phyloP scores from a whole-genome alignment of 2,113 vertebrate genomes.

The Phyllopteryx taeniolatus region DNA sequence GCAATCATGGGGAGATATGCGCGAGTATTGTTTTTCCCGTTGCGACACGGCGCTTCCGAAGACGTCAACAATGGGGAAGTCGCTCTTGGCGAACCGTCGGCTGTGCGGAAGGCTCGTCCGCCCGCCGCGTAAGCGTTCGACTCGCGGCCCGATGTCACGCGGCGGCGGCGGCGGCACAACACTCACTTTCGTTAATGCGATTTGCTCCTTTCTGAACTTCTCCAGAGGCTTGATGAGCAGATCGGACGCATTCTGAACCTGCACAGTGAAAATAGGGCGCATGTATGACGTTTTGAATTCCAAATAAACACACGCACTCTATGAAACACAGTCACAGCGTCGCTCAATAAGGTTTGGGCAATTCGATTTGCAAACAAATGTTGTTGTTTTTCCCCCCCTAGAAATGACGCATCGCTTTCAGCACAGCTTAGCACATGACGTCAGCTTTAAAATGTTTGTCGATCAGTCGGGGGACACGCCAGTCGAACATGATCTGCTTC shows the following conservation, averaged over 20 bases:
- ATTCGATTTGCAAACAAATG: not conserved
- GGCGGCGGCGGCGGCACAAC: not conserved
- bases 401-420: not conserved
- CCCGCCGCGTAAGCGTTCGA: not conserved
- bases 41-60: not conserved
- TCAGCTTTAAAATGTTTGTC: not conserved
- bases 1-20: not conserved
- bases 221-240: slow-evolving; percentile 95
- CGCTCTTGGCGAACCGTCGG: slow-evolving; percentile 10
- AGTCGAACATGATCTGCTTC: slow-evolving; percentile 29
- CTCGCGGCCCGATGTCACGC: not conserved
- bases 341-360: not conserved
- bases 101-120: not conserved
- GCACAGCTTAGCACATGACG: not conserved
- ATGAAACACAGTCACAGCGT: not conserved
- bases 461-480: slow-evolving; percentile 23
- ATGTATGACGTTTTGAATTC: not conserved
- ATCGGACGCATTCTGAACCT: slow-evolving; percentile 95
- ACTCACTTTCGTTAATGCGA: slow-evolving; percentile 91
- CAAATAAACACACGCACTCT: not conserved
- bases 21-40: not conserved
- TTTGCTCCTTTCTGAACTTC: slow-evolving; percentile 94
- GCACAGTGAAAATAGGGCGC: slow-evolving; percentile 13
- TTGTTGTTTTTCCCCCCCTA: not conserved
- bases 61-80: slow-evolving; percentile 27